phyloP scores from a whole-genome alignment of 2,888 invertebrate genomes.

The Lumbricus terrestris region DNA sequence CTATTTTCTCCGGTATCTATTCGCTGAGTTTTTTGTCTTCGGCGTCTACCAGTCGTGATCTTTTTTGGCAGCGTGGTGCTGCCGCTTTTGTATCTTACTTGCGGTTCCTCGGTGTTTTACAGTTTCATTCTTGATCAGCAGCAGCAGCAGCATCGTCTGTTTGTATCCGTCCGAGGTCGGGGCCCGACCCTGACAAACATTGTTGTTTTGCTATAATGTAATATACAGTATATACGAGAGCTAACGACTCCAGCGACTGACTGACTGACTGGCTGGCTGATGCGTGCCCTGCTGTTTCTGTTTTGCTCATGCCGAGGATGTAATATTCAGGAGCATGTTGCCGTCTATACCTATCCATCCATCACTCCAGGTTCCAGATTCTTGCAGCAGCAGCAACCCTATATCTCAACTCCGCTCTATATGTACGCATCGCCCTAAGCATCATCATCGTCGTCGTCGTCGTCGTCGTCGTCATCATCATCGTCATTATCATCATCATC shows the following conservation, averaged over 20 bases:
- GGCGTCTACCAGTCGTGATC: neutral
- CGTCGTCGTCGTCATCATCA: neutral
- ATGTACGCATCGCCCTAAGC: neutral
- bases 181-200: neutral
- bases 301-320: neutral
- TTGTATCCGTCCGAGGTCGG: neutral
- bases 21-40: neutral
- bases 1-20: neutral
- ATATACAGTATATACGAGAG: neutral
- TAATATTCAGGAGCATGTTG: neutral
- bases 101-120: neutral
- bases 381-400: neutral
- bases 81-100: neutral
- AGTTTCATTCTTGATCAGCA: neutral
- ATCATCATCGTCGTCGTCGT: neutral
- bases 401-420: neutral
- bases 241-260: neutral
- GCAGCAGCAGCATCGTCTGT: no score
- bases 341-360: neutral
- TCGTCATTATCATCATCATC: conserved; percentile 17
- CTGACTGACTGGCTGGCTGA: neutral
- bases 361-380: neutral
- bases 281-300: neutral
- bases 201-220: neutral
- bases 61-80: neutral